A percentile compares a stretch with the other conserved stretches of the same genome.
Evolutionary conservation across 1,140 invertebrate species (phyloP).

Genomic region (Microvelia longipes): DNA sequence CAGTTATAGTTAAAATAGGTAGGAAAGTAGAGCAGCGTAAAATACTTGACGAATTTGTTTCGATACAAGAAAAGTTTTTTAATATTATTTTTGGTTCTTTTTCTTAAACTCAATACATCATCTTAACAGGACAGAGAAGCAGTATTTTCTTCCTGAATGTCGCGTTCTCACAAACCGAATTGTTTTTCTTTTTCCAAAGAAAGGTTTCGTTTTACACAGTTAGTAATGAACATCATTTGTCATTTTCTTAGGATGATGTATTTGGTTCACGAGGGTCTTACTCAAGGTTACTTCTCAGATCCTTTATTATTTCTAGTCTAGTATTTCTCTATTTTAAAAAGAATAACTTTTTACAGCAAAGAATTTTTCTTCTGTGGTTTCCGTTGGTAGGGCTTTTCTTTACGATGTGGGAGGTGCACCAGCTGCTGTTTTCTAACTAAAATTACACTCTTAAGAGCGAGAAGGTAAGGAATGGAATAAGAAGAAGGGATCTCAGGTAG

Average conservation of each 20-base stretch:
- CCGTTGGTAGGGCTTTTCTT: background rate
- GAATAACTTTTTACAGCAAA: background rate
- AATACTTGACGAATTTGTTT: background rate
- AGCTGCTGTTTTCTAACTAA: background rate
- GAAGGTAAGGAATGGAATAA: background rate
- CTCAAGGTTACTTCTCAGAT: background rate
- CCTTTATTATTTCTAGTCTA: background rate
- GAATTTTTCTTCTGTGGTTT: background rate
- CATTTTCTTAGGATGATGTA: background rate
- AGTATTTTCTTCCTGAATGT: background rate
- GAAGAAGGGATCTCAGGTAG: background rate
- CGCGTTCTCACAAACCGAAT: background rate
- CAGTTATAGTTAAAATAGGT: background rate
- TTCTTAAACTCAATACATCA: background rate
- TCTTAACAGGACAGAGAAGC: background rate
- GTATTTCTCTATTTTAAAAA: background rate
- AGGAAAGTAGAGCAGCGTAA: background rate
- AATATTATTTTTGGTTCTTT: background rate
- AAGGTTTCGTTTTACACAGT: background rate
- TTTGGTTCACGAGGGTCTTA: background rate
- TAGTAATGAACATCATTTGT: background rate
- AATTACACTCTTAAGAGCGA: background rate
- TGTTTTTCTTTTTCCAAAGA: background rate
- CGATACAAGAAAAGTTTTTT: background rate
- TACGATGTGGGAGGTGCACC: background rate